Percentiles rank a stretch among this genome's conserved stretches.
Conservation (phyloP, 2,888 invertebrate genomes). For the Monoplex corrugatus region DNA sequence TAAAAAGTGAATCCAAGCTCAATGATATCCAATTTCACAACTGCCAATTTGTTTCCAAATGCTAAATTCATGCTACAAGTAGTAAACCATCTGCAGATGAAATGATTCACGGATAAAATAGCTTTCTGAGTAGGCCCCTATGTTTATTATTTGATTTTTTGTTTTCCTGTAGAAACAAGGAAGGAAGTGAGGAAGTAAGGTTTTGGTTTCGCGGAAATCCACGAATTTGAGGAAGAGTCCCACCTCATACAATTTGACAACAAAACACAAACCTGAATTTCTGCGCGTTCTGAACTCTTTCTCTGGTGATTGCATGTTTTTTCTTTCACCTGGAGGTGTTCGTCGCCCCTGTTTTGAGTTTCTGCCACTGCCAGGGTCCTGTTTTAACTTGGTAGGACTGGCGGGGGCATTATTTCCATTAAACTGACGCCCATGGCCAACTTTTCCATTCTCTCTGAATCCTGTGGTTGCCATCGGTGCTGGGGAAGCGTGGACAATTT, state of each 20-base stretch:
- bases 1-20: too few species aligned
- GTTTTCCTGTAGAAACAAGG: too few species aligned
- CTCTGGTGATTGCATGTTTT: constrained; percentile 54
- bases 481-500: constrained; percentile 65
- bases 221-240: too few species aligned
- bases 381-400: constrained; percentile 11
- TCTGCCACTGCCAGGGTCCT: not conserved
- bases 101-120: too few species aligned
- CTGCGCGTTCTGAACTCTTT: constrained; percentile 61
- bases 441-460: not conserved
- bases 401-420: not conserved
- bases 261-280: constrained; percentile 65
- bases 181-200: too few species aligned
- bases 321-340: constrained; percentile 43
- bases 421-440: not conserved
- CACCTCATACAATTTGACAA: not conserved
- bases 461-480: constrained; percentile 21
- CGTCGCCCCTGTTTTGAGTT: constrained; percentile 7
- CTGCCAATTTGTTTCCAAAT: too few species aligned
- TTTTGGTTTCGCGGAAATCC: too few species aligned
- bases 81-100: too few species aligned
- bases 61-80: too few species aligned
- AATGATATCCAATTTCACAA: too few species aligned
- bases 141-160: too few species aligned
- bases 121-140: not conserved